These are phyloP conservation scores for Ciona savignyi DNA, from an alignment of 23 tunicate species.

Conservation along the genomic window DNA sequence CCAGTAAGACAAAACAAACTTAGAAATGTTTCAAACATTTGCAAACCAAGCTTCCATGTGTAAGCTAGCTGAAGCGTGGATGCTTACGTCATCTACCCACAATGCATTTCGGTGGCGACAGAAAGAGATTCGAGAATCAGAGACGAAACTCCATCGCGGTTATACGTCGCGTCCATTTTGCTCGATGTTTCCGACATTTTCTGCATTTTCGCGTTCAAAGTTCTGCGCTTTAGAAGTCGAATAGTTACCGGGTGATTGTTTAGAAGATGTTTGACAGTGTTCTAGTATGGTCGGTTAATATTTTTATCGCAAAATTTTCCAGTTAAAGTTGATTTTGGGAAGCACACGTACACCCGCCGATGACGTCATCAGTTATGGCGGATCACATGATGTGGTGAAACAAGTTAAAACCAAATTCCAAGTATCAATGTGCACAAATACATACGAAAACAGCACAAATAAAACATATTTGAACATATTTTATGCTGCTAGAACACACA, in stretches of 20 bases:
- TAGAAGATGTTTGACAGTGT: neutral
- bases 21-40: too few species aligned
- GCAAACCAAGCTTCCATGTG: neutral
- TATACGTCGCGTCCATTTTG: neutral
- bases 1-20: too few species aligned
- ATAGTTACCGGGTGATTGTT: neutral
- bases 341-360: neutral
- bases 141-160: neutral
- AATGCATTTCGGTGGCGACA: constrained; percentile 8
- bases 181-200: neutral
- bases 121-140: neutral
- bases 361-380: constrained; percentile 32
- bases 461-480: neutral
- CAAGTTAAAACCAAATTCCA: neutral
- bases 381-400: neutral
- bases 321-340: neutral
- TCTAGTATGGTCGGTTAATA: neutral
- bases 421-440: too few species aligned
- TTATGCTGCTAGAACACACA: neutral
- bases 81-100: constrained; percentile 19
- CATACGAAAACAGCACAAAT: neutral
- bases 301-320: neutral
- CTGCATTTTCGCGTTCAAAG: neutral
- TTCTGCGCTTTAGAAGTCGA: neutral
- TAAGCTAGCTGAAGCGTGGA: neutral